A percentile compares a stretch with the other conserved stretches of the same genome.
Conservation (phyloP, 2,888 invertebrate species). For the Coelinius sp. region DNA sequence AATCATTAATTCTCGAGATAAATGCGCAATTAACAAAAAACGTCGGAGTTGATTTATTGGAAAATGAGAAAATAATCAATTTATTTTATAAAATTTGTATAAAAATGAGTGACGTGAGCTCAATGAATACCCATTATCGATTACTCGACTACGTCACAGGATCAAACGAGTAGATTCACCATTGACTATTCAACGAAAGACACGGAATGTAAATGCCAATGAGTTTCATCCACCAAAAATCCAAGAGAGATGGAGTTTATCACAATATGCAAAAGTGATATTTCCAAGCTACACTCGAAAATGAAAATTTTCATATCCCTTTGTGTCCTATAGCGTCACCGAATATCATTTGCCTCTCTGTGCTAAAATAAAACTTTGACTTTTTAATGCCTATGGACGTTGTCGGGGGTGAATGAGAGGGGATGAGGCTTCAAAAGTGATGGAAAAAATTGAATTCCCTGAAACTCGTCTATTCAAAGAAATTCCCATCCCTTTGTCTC, state of each 20-base stretch:
- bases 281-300: background rate
- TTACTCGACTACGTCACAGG: background rate
- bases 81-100: too few species aligned
- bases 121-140: background rate
- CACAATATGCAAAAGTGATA: constrained; percentile 10
- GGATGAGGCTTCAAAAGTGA: background rate
- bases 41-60: too few species aligned
- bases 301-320: constrained; percentile 20
- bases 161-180: constrained; percentile 12
- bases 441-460: constrained; percentile 9
- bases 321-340: background rate
- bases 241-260: constrained; percentile 1
- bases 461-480: constrained; percentile 12
- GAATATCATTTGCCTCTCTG: constrained; percentile 8
- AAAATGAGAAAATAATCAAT: too few species aligned
- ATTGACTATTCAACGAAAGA: constrained; percentile 25
- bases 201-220: background rate
- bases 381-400: constrained; percentile 19
- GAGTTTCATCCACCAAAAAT: background rate
- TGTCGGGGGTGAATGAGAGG: background rate
- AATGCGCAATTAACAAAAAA: too few species aligned
- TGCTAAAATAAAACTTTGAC: background rate
- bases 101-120: background rate
- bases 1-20: too few species aligned
- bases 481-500: background rate